phyloP scores from a whole-genome alignment of 2,113 vertebrate genomes.

The Esox niger region DNA sequence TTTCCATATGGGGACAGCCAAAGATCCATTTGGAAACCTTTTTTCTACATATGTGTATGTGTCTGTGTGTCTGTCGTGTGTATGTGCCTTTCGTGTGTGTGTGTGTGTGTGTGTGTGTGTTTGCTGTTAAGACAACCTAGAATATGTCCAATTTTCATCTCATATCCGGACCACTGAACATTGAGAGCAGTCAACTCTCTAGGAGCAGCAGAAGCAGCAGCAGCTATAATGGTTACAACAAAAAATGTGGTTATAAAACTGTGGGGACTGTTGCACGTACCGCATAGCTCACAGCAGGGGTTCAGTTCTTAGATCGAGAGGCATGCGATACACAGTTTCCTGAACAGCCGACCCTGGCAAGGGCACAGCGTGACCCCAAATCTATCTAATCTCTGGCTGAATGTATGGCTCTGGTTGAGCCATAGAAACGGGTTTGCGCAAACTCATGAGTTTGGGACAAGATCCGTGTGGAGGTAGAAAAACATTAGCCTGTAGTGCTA shows the following conservation, averaged over 20 bases:
- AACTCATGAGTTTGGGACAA: not conserved
- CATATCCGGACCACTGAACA: slow-evolving; percentile 30
- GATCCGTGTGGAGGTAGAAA: not conserved
- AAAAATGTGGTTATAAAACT: slow-evolving; percentile 12
- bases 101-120: no score
- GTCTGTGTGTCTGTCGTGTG: no score
- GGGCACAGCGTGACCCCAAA: not conserved
- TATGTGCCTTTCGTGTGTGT: not conserved
- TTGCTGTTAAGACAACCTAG: not conserved
- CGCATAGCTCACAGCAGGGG: slow-evolving; percentile 24
- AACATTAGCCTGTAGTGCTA: not conserved
- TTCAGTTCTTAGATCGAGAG: not conserved
- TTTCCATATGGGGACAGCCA: no score
- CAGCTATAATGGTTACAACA: slow-evolving; percentile 2
- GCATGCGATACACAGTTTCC: not conserved
- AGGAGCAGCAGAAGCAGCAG: slow-evolving; percentile 18
- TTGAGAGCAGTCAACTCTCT: slow-evolving; percentile 45
- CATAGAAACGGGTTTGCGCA: slow-evolving; percentile 1
- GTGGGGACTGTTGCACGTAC: slow-evolving; percentile 40
- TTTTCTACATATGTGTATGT: no score
- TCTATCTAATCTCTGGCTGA: not conserved
- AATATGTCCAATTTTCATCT: slow-evolving; percentile 26
- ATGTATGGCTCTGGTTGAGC: not conserved
- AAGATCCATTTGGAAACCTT: no score
- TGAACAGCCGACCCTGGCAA: not conserved